phyloP scores from a whole-genome alignment of 2,888 invertebrate genomes.

The Augiades crinisus region DNA sequence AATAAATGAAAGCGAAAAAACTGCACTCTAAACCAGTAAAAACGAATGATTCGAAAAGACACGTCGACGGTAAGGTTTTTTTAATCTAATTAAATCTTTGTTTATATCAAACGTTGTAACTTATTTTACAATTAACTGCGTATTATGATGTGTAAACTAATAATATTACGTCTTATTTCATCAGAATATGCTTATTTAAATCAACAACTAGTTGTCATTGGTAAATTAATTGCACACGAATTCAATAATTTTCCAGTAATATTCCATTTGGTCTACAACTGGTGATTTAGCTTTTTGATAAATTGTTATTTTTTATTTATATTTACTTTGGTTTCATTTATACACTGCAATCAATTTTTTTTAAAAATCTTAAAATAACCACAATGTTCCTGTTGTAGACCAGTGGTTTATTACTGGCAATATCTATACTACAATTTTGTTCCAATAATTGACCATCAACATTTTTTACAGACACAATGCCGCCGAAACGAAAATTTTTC shows the following conservation, averaged over 20 bases:
- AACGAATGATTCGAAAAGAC: neutral
- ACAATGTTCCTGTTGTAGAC: slow-evolving; percentile 15
- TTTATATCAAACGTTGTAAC: slow-evolving; percentile 1
- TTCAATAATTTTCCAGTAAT: slow-evolving; percentile 25
- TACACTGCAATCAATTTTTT: neutral
- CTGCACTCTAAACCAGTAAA: no score
- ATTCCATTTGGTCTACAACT: slow-evolving; percentile 24
- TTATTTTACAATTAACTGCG: neutral
- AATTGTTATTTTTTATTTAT: neutral
- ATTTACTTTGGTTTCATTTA: neutral
- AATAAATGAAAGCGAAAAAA: no score
- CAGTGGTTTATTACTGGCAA: slow-evolving; percentile 23
- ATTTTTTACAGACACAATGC: slow-evolving; percentile 9
- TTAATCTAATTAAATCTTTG: neutral
- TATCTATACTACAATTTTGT: slow-evolving; percentile 18
- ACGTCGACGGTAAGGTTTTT: no score
- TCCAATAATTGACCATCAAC: slow-evolving; percentile 14
- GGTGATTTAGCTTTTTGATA: slow-evolving; percentile 12
- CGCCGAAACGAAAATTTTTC: no score
- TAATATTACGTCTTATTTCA: no score
- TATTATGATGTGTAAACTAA: no score
- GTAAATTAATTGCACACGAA: slow-evolving; percentile 24
- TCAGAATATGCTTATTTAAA: no score
- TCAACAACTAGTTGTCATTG: slow-evolving; percentile 18
- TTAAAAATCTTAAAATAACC: neutral